Conservation (phyloP, 2,888 invertebrate species). For the Acanthacorydalis orientalis region DNA sequence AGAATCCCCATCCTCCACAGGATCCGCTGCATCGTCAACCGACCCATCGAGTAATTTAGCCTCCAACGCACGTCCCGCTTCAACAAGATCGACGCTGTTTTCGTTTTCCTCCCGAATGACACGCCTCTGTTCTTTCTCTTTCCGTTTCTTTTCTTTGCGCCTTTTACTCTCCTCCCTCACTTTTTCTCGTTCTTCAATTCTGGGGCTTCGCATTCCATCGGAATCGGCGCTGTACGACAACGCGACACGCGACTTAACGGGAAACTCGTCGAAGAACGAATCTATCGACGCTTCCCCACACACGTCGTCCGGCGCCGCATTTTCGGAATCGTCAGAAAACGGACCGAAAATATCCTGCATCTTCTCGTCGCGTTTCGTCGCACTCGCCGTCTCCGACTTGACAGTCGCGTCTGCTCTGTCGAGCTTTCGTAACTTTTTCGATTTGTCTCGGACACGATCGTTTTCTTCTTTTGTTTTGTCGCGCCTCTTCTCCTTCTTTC, state of each 20-base stretch:
- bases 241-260: slow-evolving; percentile 18
- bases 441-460: slow-evolving; percentile 34
- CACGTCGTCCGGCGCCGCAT: slow-evolving; percentile 10
- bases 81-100: slow-evolving; percentile 64
- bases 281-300: slow-evolving; percentile 18
- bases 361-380: slow-evolving; percentile 51
- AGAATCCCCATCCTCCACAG: slow-evolving; percentile 19
- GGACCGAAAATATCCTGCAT: slow-evolving; percentile 84
- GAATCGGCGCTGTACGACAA: slow-evolving; percentile 35
- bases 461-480: slow-evolving; percentile 39
- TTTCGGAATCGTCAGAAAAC: slow-evolving; percentile 51
- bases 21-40: slow-evolving; percentile 19
- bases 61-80: slow-evolving; percentile 67
- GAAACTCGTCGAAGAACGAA: slow-evolving; percentile 17
- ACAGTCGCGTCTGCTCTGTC: slow-evolving; percentile 18
- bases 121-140: slow-evolving; percentile 31
- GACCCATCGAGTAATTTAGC: slow-evolving; percentile 57
- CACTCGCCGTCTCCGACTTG: slow-evolving; percentile 22
- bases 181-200: slow-evolving; percentile 23
- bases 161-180: slow-evolving; percentile 38
- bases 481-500: slow-evolving; percentile 42
- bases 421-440: slow-evolving; percentile 36
- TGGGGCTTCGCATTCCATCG: slow-evolving; percentile 16
- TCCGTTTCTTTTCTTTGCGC: slow-evolving; percentile 43
- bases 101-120: slow-evolving; percentile 43